Evolutionary conservation across 64 coral and sea anemone genomes (phyloP).

Genomic region (Astreopora myriophthalma): DNA sequence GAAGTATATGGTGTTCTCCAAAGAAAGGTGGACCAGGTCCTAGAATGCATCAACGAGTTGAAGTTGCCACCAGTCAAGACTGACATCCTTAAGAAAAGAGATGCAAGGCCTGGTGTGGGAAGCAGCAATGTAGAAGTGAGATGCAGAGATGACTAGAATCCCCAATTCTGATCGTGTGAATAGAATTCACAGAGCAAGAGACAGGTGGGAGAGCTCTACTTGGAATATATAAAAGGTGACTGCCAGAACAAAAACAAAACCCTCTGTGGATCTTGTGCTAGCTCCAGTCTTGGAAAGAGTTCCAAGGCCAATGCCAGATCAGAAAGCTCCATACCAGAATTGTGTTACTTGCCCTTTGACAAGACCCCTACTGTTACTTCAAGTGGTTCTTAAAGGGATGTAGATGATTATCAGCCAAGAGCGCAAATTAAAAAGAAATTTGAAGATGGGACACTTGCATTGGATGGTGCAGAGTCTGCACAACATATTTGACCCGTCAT

Average conservation of each 20-base stretch:
- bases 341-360: too few relatives aligned
- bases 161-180: constrained; percentile 48
- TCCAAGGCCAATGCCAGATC: constrained; percentile 58
- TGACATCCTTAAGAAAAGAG: constrained; percentile 67
- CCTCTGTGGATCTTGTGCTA: constrained; percentile 49
- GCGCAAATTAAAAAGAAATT: constrained; percentile 29
- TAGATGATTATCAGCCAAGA: constrained; percentile 57
- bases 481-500: too few relatives aligned
- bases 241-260: background rate
- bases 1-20: constrained; percentile 16
- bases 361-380: constrained; percentile 48
- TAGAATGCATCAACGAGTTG: constrained; percentile 29
- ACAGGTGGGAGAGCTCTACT: background rate
- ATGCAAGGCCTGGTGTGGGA: constrained; percentile 53
- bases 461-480: too few relatives aligned
- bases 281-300: constrained; percentile 46
- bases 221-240: background rate
- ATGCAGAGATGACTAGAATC: constrained; percentile 65
- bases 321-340: too few relatives aligned
- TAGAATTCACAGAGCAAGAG: constrained; percentile 60
- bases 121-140: constrained; percentile 53
- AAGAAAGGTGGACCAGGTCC: constrained; percentile 37
- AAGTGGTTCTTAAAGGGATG: constrained; percentile 5
- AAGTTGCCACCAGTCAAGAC: constrained; percentile 42
- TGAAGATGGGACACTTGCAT: too few relatives aligned